Evolutionary conservation across 2,113 vertebrate genomes (phyloP).

Genomic region (Herpetotheres cachinnans): DNA sequence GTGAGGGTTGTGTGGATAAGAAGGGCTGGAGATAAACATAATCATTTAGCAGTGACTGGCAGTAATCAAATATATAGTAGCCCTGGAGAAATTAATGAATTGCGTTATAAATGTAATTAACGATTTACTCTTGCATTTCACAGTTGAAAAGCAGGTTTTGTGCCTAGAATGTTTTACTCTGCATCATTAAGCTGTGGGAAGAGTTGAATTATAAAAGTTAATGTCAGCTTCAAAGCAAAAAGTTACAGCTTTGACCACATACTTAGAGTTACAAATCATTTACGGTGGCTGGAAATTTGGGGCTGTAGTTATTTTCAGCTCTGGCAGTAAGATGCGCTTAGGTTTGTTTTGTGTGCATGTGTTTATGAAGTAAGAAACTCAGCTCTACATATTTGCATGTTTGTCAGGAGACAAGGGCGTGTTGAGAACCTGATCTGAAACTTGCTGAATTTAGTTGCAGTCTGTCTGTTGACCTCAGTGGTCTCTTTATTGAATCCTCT

Average conservation of each 20-base stretch:
- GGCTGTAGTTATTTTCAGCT: not conserved
- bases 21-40: conserved; percentile 6
- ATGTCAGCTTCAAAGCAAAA: not conserved
- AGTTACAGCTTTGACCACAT: not conserved
- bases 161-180: conserved; percentile 4
- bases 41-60: not conserved
- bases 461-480: not conserved
- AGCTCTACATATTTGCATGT: not conserved
- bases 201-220: conserved; percentile 14
- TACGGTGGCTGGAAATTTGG: not conserved
- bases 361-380: not conserved
- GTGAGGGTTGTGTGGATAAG: not conserved
- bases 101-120: conserved; percentile 53
- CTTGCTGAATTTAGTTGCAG: not conserved
- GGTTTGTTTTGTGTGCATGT: not conserved
- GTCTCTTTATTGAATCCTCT: not conserved
- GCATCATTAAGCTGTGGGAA: not conserved
- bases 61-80: conserved; percentile 6
- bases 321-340: not conserved
- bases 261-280: not conserved
- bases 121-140: conserved; percentile 44
- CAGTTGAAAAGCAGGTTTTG: conserved; percentile 45
- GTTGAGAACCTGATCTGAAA: not conserved
- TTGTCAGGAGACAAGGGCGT: not conserved
- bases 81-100: conserved; percentile 23